phyloP scores from a whole-genome alignment of 37 sponge, comb jelly and placozoan genomes.

The Ianthella basta region DNA sequence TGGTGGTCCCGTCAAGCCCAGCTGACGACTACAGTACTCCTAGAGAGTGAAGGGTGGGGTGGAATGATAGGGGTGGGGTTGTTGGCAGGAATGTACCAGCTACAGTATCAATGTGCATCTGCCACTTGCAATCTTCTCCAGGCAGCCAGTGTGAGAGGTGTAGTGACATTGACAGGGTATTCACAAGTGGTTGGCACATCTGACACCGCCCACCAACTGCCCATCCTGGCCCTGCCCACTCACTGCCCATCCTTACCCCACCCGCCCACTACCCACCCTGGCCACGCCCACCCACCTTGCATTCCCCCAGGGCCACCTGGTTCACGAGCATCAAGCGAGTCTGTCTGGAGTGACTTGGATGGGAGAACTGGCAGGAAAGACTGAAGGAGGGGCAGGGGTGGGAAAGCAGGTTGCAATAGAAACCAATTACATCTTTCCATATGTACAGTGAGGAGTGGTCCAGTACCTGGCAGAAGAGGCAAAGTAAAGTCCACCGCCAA shows the following conservation, averaged over 20 bases:
- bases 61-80: neutral
- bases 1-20: conserved; percentile 74
- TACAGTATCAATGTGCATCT: no score
- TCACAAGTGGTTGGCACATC: no score
- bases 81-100: no score
- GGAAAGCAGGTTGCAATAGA: no score
- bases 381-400: conserved; percentile 4
- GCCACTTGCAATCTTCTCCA: no score
- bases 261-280: no score
- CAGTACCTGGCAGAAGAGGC: conserved; percentile 83
- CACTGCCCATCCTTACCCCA: no score
- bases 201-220: no score
- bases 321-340: conserved; percentile 86
- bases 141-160: no score
- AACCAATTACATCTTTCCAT: neutral
- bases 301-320: conserved; percentile 86
- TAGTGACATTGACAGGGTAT: no score
- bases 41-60: neutral
- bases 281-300: conserved; percentile 72
- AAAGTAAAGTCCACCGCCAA: conserved; percentile 97
- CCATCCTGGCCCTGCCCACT: no score
- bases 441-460: neutral
- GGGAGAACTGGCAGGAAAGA: conserved; percentile 80
- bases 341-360: conserved; percentile 48
- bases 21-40: conserved; percentile 52